Base-by-base conservation (phyloP, 2,113 vertebrate species). In the Lasiurus cinereus region DNA sequence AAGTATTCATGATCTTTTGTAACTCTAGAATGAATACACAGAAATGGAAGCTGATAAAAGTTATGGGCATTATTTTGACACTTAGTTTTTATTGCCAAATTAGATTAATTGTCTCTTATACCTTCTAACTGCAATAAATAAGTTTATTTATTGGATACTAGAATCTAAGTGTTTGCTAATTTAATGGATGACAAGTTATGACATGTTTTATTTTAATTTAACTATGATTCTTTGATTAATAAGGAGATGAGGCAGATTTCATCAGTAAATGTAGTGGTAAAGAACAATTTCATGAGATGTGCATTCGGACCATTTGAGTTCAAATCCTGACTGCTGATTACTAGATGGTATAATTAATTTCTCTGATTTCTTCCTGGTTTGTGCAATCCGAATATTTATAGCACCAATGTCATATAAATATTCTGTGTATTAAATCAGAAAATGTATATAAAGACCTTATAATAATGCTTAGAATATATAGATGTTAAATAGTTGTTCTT, bases 71-170 rank as follows among this genome's bases (percentile, higher is more conserved):
- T 78, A 48, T 33, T 78, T 12, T 78, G 16, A 86, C 8, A 70
- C 36, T 78, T 78, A 27, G 8, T 31, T 86, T 36, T 78, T 70
- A 86, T 59, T 93, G 73, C 16, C 83, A 78, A 48, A 86, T 86
- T 78, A 69, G 39, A 46, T 59, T 56, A 70, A 59, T 86, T 78
- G 39, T 15, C 29, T 56, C 70, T 78, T 86, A 8, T 29, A 3
- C 59, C 11, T 78, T 86, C 36, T 36, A 62, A 8, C 5, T 67
- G 24, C 24, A 73, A 52, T 73, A 82, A 91, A 18, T 66, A 80
- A 27, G 14, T 36, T 39, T 52, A 73, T 80, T 80, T 88, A 64
- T 80, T 79, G 19, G 43, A 29, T 72, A n/a, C 9, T 27, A 11
- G 50, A 72, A 39, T 50, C 27, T 52, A 39, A 59, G 36, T 62